Evolutionary conservation across 2,113 vertebrate genomes (phyloP).

Genomic region (Mus pahari): DNA sequence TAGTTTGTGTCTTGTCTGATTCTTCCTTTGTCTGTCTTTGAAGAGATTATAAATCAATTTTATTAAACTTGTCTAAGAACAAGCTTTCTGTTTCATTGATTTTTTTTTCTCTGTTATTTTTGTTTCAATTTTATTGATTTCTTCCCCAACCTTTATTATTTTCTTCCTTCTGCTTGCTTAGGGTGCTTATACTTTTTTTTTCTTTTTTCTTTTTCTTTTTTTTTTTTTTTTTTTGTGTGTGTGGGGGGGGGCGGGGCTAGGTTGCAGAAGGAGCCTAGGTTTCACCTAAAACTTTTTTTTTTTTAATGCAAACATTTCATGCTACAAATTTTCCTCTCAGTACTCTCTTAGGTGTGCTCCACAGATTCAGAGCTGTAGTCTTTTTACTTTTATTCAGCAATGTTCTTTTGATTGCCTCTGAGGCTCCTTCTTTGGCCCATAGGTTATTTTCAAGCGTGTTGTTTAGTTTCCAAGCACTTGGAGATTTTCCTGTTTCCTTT

Average conservation of each 20-base stretch:
- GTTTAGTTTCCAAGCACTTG: neutral
- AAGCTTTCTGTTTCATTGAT: constrained; percentile 11
- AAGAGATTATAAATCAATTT: constrained; percentile 50
- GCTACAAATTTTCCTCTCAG: neutral
- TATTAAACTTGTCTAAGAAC: constrained; percentile 28
- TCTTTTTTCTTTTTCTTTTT: constrained; percentile 40
- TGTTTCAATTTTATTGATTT: constrained; percentile 21
- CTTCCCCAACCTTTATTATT: neutral
- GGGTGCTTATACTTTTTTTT: neutral
- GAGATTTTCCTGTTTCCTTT: constrained; percentile 25
- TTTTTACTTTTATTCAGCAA: neutral
- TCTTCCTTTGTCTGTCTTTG: constrained; percentile 31
- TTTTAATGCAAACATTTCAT: neutral
- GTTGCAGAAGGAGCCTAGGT: neutral
- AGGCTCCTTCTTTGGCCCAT: neutral
- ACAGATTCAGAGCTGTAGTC: neutral
- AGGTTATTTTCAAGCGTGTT: neutral
- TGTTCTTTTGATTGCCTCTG: neutral
- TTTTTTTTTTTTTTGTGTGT: constrained; percentile 23
- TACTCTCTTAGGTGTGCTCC: neutral
- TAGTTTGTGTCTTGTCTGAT: neutral
- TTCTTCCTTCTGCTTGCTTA: constrained; percentile 8
- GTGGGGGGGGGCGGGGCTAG: too few species aligned
- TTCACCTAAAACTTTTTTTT: neutral
- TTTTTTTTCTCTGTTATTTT: constrained; percentile 47